These are phyloP conservation scores for Chrysina gloriosa DNA, from an alignment of 2,888 invertebrate species.

Conservation along the genomic window DNA sequence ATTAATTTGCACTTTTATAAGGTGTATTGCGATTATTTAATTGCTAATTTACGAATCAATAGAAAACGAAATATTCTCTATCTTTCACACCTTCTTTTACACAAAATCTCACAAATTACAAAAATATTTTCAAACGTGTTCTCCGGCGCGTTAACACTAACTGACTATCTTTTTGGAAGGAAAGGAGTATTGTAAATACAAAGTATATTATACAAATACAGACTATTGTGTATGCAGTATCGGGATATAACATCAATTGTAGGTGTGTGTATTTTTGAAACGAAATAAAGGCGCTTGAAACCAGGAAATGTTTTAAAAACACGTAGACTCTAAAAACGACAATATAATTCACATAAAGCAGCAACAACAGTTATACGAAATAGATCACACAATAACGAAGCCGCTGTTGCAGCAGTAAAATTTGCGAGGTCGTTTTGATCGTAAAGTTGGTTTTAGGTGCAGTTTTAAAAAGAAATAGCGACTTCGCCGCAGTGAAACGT, in stretches of 20 bases:
- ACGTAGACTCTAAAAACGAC: conserved; percentile 45
- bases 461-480: conserved; percentile 5
- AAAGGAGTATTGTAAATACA: too few relatives aligned
- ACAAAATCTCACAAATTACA: too few relatives aligned
- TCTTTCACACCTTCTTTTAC: too few relatives aligned
- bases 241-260: neutral
- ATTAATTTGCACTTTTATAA: too few relatives aligned
- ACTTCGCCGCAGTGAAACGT: conserved; percentile 3
- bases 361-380: conserved; percentile 45
- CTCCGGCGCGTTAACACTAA: too few relatives aligned
- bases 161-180: too few relatives aligned
- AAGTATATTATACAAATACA: too few relatives aligned
- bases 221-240: too few relatives aligned
- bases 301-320: conserved; percentile 43
- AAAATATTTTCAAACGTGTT: too few relatives aligned
- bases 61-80: too few relatives aligned
- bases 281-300: conserved; percentile 29
- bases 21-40: too few relatives aligned
- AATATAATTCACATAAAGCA: conserved; percentile 46
- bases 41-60: too few relatives aligned
- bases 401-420: conserved; percentile 36
- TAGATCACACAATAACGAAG: conserved; percentile 39
- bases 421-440: conserved; percentile 41
- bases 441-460: conserved; percentile 19
- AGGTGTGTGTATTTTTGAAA: conserved; percentile 16